Conservation (phyloP, 2,113 vertebrate species). For the Albula glossodonta region DNA sequence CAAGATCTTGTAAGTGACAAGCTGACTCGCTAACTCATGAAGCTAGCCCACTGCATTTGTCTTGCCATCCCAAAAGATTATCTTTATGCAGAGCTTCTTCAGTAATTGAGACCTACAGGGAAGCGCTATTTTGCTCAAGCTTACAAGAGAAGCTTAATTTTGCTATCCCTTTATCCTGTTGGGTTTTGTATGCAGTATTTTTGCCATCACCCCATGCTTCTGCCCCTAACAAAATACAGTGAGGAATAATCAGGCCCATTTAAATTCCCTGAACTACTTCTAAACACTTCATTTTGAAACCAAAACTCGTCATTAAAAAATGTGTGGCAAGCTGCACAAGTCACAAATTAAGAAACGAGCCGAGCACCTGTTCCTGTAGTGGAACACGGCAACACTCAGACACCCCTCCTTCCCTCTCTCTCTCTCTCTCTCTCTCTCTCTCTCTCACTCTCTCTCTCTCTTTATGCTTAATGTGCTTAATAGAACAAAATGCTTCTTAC, state of each 20-base stretch:
- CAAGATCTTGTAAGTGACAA: too few species aligned
- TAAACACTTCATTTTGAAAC: neutral
- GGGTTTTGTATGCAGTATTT: too few species aligned
- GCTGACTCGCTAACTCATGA: too few species aligned
- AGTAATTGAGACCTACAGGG: too few species aligned
- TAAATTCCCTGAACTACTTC: neutral
- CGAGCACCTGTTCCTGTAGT: neutral
- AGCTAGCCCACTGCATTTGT: too few species aligned
- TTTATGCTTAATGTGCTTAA: neutral
- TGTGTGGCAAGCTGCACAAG: too few species aligned
- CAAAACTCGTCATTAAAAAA: neutral
- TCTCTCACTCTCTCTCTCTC: neutral
- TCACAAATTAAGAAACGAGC: neutral
- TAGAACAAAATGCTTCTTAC: neutral
- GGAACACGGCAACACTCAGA: neutral
- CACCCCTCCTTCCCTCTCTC: neutral
- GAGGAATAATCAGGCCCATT: neutral
- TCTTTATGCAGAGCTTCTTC: too few species aligned
- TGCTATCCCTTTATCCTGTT: too few species aligned
- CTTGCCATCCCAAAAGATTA: too few species aligned
- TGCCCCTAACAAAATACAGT: neutral
- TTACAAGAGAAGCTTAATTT: too few species aligned
- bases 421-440: neutral
- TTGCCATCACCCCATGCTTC: neutral
- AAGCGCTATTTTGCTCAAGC: too few species aligned